A percentile compares a stretch with the other conserved stretches of the same genome.
Conservation (phyloP, 2,113 vertebrate genomes). For the Sarotherodon lohbergeri region DNA sequence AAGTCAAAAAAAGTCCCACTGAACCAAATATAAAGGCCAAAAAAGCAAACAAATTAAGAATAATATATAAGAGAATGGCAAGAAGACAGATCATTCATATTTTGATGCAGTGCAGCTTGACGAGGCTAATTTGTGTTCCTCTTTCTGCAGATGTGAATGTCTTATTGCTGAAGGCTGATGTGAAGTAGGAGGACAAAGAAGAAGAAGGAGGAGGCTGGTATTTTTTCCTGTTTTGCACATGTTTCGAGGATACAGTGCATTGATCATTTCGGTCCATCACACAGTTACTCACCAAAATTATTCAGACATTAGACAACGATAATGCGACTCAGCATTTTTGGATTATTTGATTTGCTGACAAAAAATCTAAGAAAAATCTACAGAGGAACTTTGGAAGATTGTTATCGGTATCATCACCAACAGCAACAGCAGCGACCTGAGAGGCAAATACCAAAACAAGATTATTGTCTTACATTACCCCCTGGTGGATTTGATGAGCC, state of each 20-base stretch:
- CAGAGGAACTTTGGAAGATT: slow-evolving; percentile 42
- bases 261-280: slow-evolving; percentile 70
- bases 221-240: slow-evolving; percentile 80
- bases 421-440: background rate
- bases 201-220: slow-evolving; percentile 51
- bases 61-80: background rate
- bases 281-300: slow-evolving; percentile 66
- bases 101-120: background rate
- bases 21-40: background rate
- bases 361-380: slow-evolving; percentile 17
- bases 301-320: slow-evolving; percentile 52
- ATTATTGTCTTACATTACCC: slow-evolving; percentile 7
- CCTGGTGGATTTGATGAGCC: slow-evolving; percentile 32
- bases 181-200: slow-evolving; percentile 1
- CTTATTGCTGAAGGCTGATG: slow-evolving; percentile 50
- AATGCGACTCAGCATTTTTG: slow-evolving; percentile 29
- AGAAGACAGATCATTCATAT: background rate
- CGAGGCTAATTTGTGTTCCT: background rate
- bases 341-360: slow-evolving; percentile 37
- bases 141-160: slow-evolving; percentile 59
- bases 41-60: background rate
- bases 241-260: slow-evolving; percentile 76
- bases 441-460: background rate
- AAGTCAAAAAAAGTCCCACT: background rate
- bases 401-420: background rate